Evolutionary conservation across 2,888 invertebrate species (phyloP), one percentile per base, ranked within the genome.

Genomic region (Spodoptera picta): DNA sequence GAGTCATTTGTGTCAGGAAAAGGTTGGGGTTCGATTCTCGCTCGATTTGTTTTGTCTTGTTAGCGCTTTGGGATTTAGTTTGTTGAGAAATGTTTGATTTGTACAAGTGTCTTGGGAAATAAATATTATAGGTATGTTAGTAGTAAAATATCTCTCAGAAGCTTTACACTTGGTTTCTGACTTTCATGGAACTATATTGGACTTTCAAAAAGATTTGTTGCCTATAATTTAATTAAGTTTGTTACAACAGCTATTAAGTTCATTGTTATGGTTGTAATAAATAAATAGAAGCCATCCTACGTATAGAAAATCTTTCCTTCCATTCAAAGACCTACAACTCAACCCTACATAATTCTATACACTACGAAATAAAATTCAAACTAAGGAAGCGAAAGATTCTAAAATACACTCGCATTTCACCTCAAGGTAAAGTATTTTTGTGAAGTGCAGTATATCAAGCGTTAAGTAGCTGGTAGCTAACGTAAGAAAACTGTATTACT

Each of bases 1-100:
- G 71, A 63, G 77, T 78, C 78, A 80, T 84, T 85, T 79, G 69
- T 71, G 73, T 76, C 76, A 71, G 57, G 55, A 61, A 79, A 81
- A 74, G 69, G 65, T 59, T 41, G 46, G 50, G 65, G 67, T 79
- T 80, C 74, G 77, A 76, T 76, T 80, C 79, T 51, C 42, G 60
- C 66, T 36, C 59, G 67, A 72, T 77, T 77, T 77, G 66, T 77
- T 76, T 74, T 77, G 74, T 74, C 74, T 69, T 74, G 60, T 71
- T 74, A 65, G 47, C 61, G 58, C 60, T 52, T 58, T 58, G 67
- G 71, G 62, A 63, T 54, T 52, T 19, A 54, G 45, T 66, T 69
- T 69, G 62, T 63, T 72, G 23, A 61, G 69, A 72, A 57, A 63
- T 75, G 60, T 78, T 69, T 60, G 47, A 78, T 68, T 36, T 36